A percentile compares a stretch with the other conserved stretches of the same genome.
Conservation (phyloP, 2,888 invertebrate genomes). For the Mythimna ferrago region DNA sequence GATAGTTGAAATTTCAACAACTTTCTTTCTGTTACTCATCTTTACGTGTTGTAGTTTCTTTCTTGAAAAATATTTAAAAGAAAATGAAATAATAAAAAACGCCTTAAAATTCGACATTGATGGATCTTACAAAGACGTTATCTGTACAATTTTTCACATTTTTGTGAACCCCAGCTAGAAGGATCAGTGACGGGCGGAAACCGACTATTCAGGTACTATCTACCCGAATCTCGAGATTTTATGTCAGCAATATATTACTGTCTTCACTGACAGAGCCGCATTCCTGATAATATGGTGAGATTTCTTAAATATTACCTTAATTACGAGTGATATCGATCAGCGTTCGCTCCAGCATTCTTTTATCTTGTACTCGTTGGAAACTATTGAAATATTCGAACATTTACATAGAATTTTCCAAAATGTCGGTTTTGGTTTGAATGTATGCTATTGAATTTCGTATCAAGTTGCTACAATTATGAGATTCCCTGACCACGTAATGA, state of each 20-base stretch:
- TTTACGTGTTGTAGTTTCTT: neutral
- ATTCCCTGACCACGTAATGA: conserved; percentile 49
- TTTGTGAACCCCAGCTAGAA: conserved; percentile 78
- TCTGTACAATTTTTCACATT: conserved; percentile 85
- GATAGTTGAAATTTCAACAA: conserved; percentile 11
- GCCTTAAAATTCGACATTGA: conserved; percentile 79
- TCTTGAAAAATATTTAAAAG: conserved; percentile 20
- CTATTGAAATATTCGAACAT: conserved; percentile 71
- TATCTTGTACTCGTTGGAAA: conserved; percentile 72
- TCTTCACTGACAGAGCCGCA: conserved; percentile 81
- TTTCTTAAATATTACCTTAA: conserved; percentile 87
- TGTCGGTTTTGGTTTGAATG: conserved; percentile 45
- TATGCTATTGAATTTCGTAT: conserved; percentile 48
- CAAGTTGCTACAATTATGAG: conserved; percentile 49
- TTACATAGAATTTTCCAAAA: conserved; percentile 65
- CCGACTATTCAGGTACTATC: conserved; percentile 87
- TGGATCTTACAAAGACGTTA: conserved; percentile 80
- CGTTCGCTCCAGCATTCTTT: conserved; percentile 81
- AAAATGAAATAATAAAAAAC: conserved; percentile 49
- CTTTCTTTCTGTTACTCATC: neutral
- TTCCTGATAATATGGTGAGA: conserved; percentile 85
- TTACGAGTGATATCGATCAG: conserved; percentile 86
- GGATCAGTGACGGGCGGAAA: conserved; percentile 82
- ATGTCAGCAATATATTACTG: conserved; percentile 89
- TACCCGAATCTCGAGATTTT: conserved; percentile 85